Conservation (phyloP, 2,113 vertebrate genomes). For the Pachypanchax playfairii region DNA sequence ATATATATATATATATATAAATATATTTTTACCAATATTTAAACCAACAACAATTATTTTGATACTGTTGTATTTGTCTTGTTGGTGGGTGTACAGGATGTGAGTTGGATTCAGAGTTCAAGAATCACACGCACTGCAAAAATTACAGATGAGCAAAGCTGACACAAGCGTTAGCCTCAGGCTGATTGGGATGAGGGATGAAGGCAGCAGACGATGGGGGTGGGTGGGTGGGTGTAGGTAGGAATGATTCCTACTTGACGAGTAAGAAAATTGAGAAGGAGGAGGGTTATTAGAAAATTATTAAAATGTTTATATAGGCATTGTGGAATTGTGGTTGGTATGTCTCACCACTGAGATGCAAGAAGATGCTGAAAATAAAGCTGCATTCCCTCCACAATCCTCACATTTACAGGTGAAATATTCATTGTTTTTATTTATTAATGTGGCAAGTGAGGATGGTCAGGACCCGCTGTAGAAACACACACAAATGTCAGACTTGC, state of each 20-base stretch:
- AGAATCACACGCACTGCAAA: constrained; percentile 22
- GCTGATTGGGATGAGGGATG: constrained; percentile 33
- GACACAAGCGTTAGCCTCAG: constrained; percentile 21
- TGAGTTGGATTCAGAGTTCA: constrained; percentile 22
- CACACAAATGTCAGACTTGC: constrained; percentile 1
- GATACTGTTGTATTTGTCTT: background rate
- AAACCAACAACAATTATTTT: too few species aligned
- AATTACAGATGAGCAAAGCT: constrained; percentile 44
- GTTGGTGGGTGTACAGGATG: background rate
- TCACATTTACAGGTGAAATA: constrained; percentile 23
- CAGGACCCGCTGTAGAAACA: constrained; percentile 21
- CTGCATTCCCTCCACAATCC: background rate
- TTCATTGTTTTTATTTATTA: constrained; percentile 22
- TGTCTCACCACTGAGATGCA: background rate
- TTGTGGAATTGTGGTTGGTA: background rate
- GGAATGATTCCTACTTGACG: constrained; percentile 34
- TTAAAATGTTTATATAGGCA: background rate
- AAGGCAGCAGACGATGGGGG: constrained; percentile 11
- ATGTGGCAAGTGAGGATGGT: constrained; percentile 12
- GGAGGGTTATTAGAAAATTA: constrained; percentile 10
- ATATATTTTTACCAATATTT: too few species aligned
- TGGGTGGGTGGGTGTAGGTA: background rate
- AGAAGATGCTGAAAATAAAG: constrained; percentile 8
- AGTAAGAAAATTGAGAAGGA: constrained; percentile 28
- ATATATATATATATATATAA: too few species aligned